Conservation (phyloP, 1,140 invertebrate genomes). For the Lucilia sericata region DNA sequence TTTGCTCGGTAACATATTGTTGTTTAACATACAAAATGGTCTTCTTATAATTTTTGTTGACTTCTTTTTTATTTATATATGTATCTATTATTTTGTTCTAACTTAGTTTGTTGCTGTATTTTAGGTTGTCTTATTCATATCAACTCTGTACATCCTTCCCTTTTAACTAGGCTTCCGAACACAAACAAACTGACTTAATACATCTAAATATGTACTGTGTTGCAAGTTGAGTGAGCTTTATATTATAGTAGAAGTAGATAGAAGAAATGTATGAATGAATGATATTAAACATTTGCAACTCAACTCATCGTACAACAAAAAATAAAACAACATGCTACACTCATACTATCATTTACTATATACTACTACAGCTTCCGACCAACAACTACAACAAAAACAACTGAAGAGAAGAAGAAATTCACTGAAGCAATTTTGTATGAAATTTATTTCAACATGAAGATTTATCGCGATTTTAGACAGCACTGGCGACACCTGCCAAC, state of each 20-base stretch:
- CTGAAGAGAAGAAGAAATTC: slow-evolving; percentile 54
- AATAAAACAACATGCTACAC: neutral
- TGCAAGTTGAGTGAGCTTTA: too few relatives aligned
- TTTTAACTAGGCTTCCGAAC: neutral
- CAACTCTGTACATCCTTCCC: slow-evolving; percentile 18
- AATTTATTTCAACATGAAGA: slow-evolving; percentile 69
- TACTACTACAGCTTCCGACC: slow-evolving; percentile 30
- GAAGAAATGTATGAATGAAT: neutral
- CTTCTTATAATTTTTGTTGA: slow-evolving; percentile 9
- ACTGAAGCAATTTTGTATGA: slow-evolving; percentile 68
- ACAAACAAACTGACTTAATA: neutral
- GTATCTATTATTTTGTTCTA: neutral
- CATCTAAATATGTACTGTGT: neutral
- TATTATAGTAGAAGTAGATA: neutral
- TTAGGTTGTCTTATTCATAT: slow-evolving; percentile 32
- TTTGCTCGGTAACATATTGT: slow-evolving; percentile 31
- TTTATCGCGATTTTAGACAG: slow-evolving; percentile 69
- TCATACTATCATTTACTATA: neutral
- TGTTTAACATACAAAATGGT: slow-evolving; percentile 28
- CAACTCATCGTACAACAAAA: slow-evolving; percentile 15
- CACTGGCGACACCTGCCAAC: slow-evolving; percentile 68
- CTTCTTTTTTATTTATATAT: neutral
- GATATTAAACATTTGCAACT: slow-evolving; percentile 30
- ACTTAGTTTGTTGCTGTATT: neutral
- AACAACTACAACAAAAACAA: neutral